These are phyloP conservation scores for Galemys pyrenaicus DNA, from an alignment of 2,113 vertebrate species.

Conservation along the genomic window DNA sequence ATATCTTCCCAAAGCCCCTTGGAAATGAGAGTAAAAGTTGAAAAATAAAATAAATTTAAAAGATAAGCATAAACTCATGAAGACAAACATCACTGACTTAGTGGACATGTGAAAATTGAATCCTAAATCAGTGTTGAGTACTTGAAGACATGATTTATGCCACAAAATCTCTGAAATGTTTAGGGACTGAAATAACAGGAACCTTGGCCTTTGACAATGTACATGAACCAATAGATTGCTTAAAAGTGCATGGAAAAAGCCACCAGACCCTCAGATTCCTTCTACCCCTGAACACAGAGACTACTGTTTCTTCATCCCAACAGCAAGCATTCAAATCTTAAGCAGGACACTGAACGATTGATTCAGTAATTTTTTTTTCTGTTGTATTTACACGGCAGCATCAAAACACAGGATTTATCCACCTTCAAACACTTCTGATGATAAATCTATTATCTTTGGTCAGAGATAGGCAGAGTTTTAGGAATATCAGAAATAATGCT, in stretches of 20 bases:
- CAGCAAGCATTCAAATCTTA: background rate
- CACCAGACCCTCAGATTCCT: background rate
- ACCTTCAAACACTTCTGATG: background rate
- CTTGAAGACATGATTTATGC: background rate
- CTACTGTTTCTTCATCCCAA: background rate
- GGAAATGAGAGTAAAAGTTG: background rate
- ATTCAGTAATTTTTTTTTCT: background rate
- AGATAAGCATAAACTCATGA: background rate
- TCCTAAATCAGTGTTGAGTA: background rate
- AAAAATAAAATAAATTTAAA: slow-evolving; percentile 25
- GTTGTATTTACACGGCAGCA: background rate
- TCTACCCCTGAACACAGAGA: background rate
- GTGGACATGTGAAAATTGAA: background rate
- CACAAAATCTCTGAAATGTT: background rate
- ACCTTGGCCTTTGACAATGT: background rate
- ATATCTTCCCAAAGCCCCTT: background rate
- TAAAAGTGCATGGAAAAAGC: background rate
- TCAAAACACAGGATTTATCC: background rate
- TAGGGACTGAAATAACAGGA: background rate
- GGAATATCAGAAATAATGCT: background rate
- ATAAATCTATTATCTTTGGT: background rate
- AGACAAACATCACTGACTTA: background rate
- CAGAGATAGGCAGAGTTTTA: background rate
- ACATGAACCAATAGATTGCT: background rate
- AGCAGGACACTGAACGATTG: background rate